Percentiles rank a stretch among this genome's conserved stretches.
Conservation (phyloP, 2,888 invertebrate species). For the Nycteola revayana region DNA sequence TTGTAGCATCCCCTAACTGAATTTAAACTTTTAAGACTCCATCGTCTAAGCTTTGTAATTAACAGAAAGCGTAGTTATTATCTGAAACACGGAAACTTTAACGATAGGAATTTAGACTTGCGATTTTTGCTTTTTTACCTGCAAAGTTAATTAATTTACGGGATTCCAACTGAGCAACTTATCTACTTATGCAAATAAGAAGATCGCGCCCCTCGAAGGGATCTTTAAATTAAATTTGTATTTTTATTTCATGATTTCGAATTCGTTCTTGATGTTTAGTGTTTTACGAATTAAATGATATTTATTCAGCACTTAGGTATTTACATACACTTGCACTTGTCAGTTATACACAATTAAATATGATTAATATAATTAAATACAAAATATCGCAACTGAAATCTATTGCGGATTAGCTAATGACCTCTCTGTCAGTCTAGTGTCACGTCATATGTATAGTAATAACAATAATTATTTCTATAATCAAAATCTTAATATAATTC, state of each 20-base stretch:
- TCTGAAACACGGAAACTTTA: slow-evolving; percentile 59
- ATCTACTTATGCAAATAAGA: slow-evolving; percentile 66
- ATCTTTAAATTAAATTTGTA: slow-evolving; percentile 29
- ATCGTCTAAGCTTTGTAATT: slow-evolving; percentile 53
- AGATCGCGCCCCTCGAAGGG: slow-evolving; percentile 34
- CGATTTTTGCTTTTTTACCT: slow-evolving; percentile 62
- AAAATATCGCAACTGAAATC: no score
- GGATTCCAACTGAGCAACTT: slow-evolving; percentile 55
- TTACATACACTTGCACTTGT: no score
- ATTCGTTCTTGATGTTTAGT: slow-evolving; percentile 12
- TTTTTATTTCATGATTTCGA: slow-evolving; percentile 18
- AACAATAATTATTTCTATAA: no score
- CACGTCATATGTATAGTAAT: no score
- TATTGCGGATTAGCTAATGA: no score
- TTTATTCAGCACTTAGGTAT: no score
- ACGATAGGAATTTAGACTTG: slow-evolving; percentile 52
- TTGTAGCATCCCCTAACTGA: slow-evolving; percentile 33
- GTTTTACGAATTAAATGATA: no score
- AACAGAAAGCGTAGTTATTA: slow-evolving; percentile 62
- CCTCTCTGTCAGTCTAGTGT: no score
- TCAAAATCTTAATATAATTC: no score
- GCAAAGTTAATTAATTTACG: slow-evolving; percentile 71
- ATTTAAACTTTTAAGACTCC: slow-evolving; percentile 53
- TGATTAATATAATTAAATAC: no score
- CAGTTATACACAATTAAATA: no score